A percentile compares a stretch with the other conserved stretches of the same genome.
These are phyloP conservation scores for Endotricha flammealis DNA, from an alignment of 2,888 invertebrate species.

Conservation along the genomic window DNA sequence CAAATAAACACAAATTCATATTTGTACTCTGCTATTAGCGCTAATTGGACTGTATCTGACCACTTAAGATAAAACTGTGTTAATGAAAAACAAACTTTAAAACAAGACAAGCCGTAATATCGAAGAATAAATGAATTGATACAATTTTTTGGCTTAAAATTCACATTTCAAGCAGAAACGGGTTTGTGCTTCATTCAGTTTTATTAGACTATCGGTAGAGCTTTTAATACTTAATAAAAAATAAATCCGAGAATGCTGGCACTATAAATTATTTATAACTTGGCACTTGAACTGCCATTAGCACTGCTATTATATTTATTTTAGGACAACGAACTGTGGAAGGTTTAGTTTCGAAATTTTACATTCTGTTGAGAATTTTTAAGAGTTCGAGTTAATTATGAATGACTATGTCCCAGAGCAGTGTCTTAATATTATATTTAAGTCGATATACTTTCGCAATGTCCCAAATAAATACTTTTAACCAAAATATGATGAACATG, in stretches of 20 bases:
- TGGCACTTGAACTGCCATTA: slow-evolving; percentile 45
- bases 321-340: slow-evolving; percentile 24
- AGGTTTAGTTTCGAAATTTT: slow-evolving; percentile 22
- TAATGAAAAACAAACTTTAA: too few relatives aligned
- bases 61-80: too few relatives aligned
- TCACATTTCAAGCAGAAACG: slow-evolving; percentile 1
- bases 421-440: slow-evolving; percentile 6
- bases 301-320: slow-evolving; percentile 43
- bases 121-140: too few relatives aligned
- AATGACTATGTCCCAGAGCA: neutral
- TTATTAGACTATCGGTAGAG: slow-evolving; percentile 17
- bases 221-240: slow-evolving; percentile 46
- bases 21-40: too few relatives aligned
- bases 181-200: neutral
- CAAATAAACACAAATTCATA: too few relatives aligned
- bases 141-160: too few relatives aligned
- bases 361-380: slow-evolving; percentile 6
- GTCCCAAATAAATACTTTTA: too few relatives aligned
- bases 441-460: too few relatives aligned
- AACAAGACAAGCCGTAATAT: too few relatives aligned
- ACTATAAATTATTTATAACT: slow-evolving; percentile 49
- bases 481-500: too few relatives aligned
- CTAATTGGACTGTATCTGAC: too few relatives aligned
- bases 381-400: slow-evolving; percentile 10
- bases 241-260: slow-evolving; percentile 35